Conservation (phyloP, 2,113 vertebrate species). For the Penelope pileata region DNA sequence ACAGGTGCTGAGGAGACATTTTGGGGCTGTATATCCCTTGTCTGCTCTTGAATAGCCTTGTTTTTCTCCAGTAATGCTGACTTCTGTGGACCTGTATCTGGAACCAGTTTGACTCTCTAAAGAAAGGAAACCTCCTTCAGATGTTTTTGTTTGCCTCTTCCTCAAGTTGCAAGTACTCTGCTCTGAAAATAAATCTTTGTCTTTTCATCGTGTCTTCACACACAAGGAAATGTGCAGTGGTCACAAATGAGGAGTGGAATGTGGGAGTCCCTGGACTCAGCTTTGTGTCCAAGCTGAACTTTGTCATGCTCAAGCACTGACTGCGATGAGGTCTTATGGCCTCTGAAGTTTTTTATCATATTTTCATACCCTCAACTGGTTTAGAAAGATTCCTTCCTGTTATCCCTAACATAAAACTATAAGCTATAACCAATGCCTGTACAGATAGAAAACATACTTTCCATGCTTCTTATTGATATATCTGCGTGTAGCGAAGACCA, state of each 20-base stretch:
- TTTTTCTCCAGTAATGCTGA: not conserved
- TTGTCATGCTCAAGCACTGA: rapidly evolving
- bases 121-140: not conserved
- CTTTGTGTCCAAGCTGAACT: not conserved
- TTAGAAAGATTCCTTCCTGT: not conserved
- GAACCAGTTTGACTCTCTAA: not conserved
- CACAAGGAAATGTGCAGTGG: not conserved
- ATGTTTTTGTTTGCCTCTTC: not conserved
- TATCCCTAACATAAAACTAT: not conserved
- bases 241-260: not conserved
- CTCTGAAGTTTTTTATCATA: not conserved
- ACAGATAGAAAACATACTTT: not conserved
- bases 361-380: not conserved
- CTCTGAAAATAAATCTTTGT: not conserved
- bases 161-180: not conserved
- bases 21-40: not conserved
- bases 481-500: not conserved
- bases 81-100: not conserved
- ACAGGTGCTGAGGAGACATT: not conserved
- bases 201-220: too few relatives aligned
- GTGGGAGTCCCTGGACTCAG: not conserved
- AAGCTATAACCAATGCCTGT: not conserved
- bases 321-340: not conserved
- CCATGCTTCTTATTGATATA: not conserved
- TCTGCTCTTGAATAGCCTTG: not conserved